These are phyloP conservation scores for Alligator sinensis DNA, from an alignment of 2,113 vertebrate species.

Conservation along the genomic window DNA sequence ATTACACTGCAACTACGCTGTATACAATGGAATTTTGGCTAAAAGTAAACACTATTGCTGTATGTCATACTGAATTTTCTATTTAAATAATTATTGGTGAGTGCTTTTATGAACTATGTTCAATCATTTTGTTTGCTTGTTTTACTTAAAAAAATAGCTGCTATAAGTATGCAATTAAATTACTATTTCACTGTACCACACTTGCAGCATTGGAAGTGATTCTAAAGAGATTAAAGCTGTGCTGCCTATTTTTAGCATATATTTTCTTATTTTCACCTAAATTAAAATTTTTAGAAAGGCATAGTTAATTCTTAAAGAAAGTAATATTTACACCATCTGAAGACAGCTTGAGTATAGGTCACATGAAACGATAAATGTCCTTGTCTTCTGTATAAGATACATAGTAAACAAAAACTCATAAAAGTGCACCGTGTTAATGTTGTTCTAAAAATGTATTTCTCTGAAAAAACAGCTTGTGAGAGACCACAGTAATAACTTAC, in stretches of 20 bases:
- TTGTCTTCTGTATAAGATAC: background rate
- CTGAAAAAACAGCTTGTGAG: background rate
- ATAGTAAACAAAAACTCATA: background rate
- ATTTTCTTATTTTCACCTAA: background rate
- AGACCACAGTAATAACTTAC: background rate
- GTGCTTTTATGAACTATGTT: background rate
- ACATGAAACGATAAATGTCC: background rate
- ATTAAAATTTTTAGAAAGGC: background rate
- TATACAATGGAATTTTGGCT: background rate
- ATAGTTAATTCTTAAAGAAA: background rate
- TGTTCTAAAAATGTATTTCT: background rate
- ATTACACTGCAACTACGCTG: background rate
- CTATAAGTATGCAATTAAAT: background rate
- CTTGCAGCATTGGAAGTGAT: background rate
- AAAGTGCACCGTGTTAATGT: background rate
- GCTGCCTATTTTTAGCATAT: background rate
- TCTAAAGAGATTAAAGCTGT: background rate
- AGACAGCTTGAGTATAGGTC: background rate
- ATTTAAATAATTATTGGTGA: background rate
- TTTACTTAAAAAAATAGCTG: background rate
- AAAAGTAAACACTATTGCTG: background rate
- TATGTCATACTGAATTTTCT: background rate
- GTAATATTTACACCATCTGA: background rate
- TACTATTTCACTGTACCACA: background rate
- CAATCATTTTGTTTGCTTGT: background rate